Base-by-base conservation (phyloP, 2,113 vertebrate genomes). In the Psettodes erumei region DNA sequence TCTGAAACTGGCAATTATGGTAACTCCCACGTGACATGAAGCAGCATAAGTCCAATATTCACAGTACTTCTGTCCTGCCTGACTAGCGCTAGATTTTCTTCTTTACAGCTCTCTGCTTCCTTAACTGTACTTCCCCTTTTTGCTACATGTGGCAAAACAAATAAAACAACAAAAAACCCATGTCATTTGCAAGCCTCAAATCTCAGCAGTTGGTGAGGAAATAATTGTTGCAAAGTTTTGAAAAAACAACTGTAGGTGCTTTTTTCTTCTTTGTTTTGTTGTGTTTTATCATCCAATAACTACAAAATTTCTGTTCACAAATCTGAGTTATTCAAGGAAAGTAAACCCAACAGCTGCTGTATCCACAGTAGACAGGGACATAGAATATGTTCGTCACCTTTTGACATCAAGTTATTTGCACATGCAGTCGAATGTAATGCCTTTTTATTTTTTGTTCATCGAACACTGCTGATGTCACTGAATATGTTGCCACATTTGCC, bases 301-400 rank as follows among this genome's bases (percentile, higher is more conserved):
- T n/a, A n/a, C n/a, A n/a, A n/a, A n/a, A n/a, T n/a, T n/a, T n/a
- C n/a, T n/a, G 48, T 50, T 47, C 35, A 37, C 11, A 37, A 37
- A 37, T 62, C 66, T 37, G 18, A 58, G 62, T 72, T 71, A 63
- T 76, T 80, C 63, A 59, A n/a, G 45, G 50, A 68, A 63, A 66
- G 50, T 40, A 45, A 59, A 53, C 9, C 50, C 35, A 58, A 42
- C 65, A 76, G 53, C 59, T 51, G 50, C 65, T 30, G n/a, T n/a
- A n/a, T n/a, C n/a, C n/a, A n/a, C n/a, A n/a, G n/a, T n/a, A n/a
- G n/a, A n/a, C n/a, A n/a, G n/a, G n/a, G n/a, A n/a, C n/a, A n/a
- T n/a, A n/a, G n/a, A n/a, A n/a, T n/a, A n/a, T n/a, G n/a, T n/a
- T n/a, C n/a, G n/a, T n/a, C n/a, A n/a, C n/a, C n/a, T n/a, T n/a